Evolutionary conservation across 2,888 invertebrate genomes (phyloP).

Genomic region (Protodeltote pygarga): DNA sequence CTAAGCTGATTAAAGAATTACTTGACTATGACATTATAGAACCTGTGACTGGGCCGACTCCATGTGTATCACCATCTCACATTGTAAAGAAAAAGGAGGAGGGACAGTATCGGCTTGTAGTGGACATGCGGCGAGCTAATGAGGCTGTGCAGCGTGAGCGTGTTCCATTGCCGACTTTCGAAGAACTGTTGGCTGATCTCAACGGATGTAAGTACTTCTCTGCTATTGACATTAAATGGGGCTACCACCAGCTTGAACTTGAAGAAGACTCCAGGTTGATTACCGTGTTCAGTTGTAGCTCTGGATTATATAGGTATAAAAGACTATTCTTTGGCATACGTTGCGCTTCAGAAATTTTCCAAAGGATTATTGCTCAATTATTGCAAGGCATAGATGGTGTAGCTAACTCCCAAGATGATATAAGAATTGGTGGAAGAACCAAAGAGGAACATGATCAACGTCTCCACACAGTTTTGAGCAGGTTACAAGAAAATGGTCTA

Average conservation of each 20-base stretch:
- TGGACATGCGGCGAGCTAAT: conserved; percentile 5
- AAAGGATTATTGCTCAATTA: not conserved
- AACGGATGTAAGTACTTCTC: not conserved
- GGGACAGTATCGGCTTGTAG: conserved; percentile 1
- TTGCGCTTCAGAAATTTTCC: conserved; percentile 3
- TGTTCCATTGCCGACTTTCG: conserved; percentile 4
- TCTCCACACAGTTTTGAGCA: not conserved
- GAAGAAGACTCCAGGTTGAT: not conserved
- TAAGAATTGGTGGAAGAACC: not conserved
- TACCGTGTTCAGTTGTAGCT: conserved; percentile 1
- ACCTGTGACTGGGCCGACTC: no score
- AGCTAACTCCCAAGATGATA: conserved; percentile 1
- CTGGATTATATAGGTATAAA: conserved; percentile 5
- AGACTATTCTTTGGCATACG: not conserved
- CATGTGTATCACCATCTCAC: no score
- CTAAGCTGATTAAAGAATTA: no score
- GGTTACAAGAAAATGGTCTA: conserved; percentile 2
- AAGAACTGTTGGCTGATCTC: conserved; percentile 2
- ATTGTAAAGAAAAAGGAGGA: no score
- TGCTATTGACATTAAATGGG: not conserved
- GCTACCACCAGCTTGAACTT: conserved; percentile 3
- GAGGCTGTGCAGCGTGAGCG: conserved; percentile 2
- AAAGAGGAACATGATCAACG: conserved; percentile 2
- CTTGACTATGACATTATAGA: no score
- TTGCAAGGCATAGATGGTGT: not conserved